Percentiles rank a stretch among this genome's conserved stretches.
Conservation (phyloP, 2,888 invertebrate genomes). For the Napeogenes inachia region DNA sequence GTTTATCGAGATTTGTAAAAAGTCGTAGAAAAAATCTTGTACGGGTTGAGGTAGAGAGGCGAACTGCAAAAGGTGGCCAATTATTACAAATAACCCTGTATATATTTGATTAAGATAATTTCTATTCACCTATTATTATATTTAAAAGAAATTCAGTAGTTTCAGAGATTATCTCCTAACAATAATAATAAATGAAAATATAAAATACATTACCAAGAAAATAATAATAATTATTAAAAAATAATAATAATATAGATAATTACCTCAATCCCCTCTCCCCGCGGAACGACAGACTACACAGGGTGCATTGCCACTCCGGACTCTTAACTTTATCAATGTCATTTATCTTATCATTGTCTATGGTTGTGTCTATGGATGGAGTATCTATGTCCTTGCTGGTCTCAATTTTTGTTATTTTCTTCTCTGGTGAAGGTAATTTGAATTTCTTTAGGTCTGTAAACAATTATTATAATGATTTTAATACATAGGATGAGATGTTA, state of each 20-base stretch:
- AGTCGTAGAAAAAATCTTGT: too few relatives aligned
- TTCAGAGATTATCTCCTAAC: too few relatives aligned
- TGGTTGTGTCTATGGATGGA: background rate
- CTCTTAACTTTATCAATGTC: conserved; percentile 32
- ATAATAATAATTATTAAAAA: background rate
- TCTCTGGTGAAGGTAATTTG: conserved; percentile 39
- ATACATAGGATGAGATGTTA: too few relatives aligned
- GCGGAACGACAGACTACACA: conserved; percentile 55
- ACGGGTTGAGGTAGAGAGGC: too few relatives aligned
- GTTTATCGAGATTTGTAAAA: too few relatives aligned
- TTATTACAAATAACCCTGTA: too few relatives aligned
- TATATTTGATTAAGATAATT: too few relatives aligned
- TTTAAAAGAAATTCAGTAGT: too few relatives aligned
- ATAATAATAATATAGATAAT: conserved; percentile 2
- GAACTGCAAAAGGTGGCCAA: too few relatives aligned
- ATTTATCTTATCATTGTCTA: conserved; percentile 19
- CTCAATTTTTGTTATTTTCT: conserved; percentile 33
- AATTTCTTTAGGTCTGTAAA: conserved; percentile 59
- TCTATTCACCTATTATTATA: too few relatives aligned
- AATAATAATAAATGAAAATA: too few relatives aligned
- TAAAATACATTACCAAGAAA: background rate
- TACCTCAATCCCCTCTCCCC: conserved; percentile 64
- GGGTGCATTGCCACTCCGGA: conserved; percentile 44
- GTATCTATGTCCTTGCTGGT: conserved; percentile 23
- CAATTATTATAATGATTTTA: too few relatives aligned